phyloP scores from a whole-genome alignment of 1,140 invertebrate genomes.

The Tetragnatha versicolor region DNA sequence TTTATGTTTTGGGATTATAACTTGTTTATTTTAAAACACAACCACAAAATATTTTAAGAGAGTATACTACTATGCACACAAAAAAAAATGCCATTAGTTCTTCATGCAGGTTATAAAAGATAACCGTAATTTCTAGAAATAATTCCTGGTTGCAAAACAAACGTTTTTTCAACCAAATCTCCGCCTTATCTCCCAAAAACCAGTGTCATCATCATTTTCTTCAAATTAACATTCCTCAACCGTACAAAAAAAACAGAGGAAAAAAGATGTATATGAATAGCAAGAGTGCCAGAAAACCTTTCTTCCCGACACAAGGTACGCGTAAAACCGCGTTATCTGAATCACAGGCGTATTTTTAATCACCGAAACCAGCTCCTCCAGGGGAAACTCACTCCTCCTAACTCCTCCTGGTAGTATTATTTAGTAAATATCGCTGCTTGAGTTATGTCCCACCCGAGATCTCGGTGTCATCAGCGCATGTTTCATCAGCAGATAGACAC shows the following conservation, averaged over 20 bases:
- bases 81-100: too few species aligned
- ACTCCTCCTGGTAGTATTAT: neutral
- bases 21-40: too few species aligned
- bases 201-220: neutral
- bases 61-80: too few species aligned
- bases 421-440: neutral
- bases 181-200: too few species aligned
- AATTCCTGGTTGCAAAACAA: too few species aligned
- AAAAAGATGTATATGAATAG: conserved; percentile 4
- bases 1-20: too few species aligned
- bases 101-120: too few species aligned
- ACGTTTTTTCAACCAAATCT: too few species aligned
- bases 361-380: conserved; percentile 7
- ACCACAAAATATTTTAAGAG: too few species aligned
- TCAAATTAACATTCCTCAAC: neutral
- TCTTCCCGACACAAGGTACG: too few species aligned
- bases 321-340: conserved; percentile 35
- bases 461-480: neutral
- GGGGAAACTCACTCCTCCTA: neutral
- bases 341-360: conserved; percentile 49
- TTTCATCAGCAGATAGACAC: neutral
- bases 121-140: too few species aligned
- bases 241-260: neutral
- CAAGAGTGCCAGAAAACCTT: neutral
- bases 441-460: neutral